A percentile compares a stretch with the other conserved stretches of the same genome.
These are phyloP conservation scores for Desmodus rotundus DNA, from an alignment of 2,113 vertebrate species.

Conservation along the genomic window DNA sequence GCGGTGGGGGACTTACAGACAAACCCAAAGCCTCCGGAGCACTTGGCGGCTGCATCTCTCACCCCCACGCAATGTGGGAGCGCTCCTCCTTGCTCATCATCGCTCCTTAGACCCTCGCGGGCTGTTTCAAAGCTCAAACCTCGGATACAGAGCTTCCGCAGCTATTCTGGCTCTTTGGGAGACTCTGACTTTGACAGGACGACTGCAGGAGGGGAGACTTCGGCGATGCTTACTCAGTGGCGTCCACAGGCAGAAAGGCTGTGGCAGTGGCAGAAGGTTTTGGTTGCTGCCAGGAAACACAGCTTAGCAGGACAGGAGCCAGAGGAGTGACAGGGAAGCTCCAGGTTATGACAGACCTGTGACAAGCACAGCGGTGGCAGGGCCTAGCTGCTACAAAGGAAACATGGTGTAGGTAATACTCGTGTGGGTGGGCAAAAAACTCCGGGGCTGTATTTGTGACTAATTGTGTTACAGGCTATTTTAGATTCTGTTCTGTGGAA, in stretches of 20 bases:
- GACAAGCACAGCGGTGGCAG: constrained; percentile 84
- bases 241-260: constrained; percentile 42
- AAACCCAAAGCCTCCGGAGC: neutral
- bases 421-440: neutral
- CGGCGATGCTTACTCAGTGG: neutral
- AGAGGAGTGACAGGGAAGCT: constrained; percentile 89
- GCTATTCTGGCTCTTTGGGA: neutral
- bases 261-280: constrained; percentile 83
- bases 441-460: neutral
- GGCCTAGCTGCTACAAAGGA: neutral
- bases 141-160: neutral
- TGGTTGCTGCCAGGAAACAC: constrained; percentile 79
- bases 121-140: neutral
- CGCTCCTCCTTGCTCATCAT: neutral
- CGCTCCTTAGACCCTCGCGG: neutral
- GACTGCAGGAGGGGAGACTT: neutral
- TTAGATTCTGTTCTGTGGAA: neutral
- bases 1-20: neutral
- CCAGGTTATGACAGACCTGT: constrained; percentile 89
- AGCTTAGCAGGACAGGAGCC: constrained; percentile 89
- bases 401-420: neutral
- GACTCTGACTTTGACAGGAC: neutral
- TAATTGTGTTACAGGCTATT: neutral
- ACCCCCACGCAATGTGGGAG: neutral
- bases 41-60: neutral